Conservation (phyloP, 2,113 vertebrate species). For the Rattus norvegicus region DNA sequence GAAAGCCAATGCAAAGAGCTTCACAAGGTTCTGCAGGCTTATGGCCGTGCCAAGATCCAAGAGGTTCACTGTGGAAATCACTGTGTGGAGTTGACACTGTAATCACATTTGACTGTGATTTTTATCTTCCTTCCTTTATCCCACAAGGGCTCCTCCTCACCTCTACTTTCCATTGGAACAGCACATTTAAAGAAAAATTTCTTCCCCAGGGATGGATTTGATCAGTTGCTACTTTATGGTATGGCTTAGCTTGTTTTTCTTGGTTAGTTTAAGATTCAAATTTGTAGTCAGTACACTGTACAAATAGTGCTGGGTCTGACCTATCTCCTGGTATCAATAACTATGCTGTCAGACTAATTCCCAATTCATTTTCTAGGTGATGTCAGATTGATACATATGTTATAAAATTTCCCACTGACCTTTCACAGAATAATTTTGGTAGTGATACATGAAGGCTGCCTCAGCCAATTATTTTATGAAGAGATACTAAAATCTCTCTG, state of each 20-base stretch:
- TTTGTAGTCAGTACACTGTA: not conserved
- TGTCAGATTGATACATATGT: not conserved
- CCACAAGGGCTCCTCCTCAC: not conserved
- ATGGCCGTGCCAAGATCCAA: not conserved
- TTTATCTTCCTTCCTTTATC: constrained; percentile 40
- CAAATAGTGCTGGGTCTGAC: not conserved
- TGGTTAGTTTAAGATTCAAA: not conserved
- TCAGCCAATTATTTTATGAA: not conserved
- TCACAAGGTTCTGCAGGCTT: constrained; percentile 50
- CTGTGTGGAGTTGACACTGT: not conserved
- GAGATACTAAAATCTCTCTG: not conserved
- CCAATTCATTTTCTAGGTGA: not conserved
- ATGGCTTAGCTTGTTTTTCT: not conserved
- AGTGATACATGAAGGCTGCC: not conserved
- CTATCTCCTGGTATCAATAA: not conserved
- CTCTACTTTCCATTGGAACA: not conserved
- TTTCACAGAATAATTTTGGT: constrained; percentile 34
- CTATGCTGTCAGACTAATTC: not conserved
- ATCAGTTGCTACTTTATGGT: not conserved
- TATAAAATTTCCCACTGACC: constrained; percentile 17
- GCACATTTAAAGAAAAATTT: not conserved
- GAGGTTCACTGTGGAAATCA: not conserved
- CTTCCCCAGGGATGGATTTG: not conserved
- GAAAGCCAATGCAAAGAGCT: constrained; percentile 67
- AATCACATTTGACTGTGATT: not conserved